These are phyloP conservation scores for Sphaerophoria rueppellii DNA, from an alignment of 2,888 invertebrate species.

Conservation along the genomic window DNA sequence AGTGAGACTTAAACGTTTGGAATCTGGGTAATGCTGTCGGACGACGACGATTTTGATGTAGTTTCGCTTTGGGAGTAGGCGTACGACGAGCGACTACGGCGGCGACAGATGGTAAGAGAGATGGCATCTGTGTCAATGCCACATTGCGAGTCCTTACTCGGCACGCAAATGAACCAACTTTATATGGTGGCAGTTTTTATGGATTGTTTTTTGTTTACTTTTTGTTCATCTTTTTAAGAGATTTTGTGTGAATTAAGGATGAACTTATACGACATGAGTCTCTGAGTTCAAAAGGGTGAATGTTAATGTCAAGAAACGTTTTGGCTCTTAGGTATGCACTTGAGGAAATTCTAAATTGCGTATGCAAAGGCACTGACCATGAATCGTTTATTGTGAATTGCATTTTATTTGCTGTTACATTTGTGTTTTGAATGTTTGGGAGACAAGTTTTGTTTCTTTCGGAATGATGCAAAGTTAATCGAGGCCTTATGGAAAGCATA, in stretches of 20 bases:
- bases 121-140: constrained; percentile 46
- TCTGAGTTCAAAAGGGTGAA: constrained; percentile 63
- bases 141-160: constrained; percentile 8
- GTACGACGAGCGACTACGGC: neutral
- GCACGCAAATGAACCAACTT: constrained; percentile 33
- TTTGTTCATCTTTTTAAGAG: neutral
- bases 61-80: neutral
- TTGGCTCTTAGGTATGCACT: constrained; percentile 2
- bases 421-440: neutral
- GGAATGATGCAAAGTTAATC: constrained; percentile 3
- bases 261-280: constrained; percentile 45
- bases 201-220: constrained; percentile 13
- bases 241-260: constrained; percentile 21
- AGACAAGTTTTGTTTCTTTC: neutral
- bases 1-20: constrained; percentile 59
- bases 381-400: constrained; percentile 23
- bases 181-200: constrained; percentile 22
- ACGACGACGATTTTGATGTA: constrained; percentile 39
- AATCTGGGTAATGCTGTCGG: constrained; percentile 63
- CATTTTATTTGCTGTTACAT: neutral
- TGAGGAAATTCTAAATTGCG: constrained; percentile 28
- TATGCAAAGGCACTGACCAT: constrained; percentile 48
- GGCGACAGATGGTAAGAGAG: neutral
- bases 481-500: neutral
- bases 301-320: constrained; percentile 67